Evolutionary conservation across 1,140 invertebrate species (phyloP).

Genomic region (Anastrepha obliqua): DNA sequence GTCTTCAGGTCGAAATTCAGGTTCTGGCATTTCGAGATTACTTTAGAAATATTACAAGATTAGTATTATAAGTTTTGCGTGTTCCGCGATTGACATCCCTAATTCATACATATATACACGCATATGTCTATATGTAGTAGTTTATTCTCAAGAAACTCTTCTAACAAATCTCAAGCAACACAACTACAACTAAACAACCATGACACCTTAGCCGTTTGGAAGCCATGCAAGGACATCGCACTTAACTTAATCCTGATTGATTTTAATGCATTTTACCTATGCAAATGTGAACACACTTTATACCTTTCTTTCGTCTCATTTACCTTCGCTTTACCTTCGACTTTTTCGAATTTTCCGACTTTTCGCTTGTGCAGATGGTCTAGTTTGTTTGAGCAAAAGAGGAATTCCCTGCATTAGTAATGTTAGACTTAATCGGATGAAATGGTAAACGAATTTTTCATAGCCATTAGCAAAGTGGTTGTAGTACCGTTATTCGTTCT

Average conservation of each 20-base stretch:
- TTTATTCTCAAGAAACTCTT: too few species aligned
- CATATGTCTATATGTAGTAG: too few species aligned
- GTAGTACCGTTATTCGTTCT: not conserved
- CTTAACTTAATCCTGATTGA: slow-evolving; percentile 53
- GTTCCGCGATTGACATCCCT: too few species aligned
- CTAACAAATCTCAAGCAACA: not conserved
- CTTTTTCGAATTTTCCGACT: slow-evolving; percentile 11
- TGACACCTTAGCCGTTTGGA: slow-evolving; percentile 12
- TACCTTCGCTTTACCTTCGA: not conserved
- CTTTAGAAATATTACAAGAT: too few species aligned
- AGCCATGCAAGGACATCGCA: slow-evolving; percentile 46
- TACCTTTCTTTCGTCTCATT: slow-evolving; percentile 15
- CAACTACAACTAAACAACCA: not conserved
- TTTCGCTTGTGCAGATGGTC: not conserved
- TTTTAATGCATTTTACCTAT: slow-evolving; percentile 49
- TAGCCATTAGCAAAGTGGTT: slow-evolving; percentile 36
- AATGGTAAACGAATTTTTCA: slow-evolving; percentile 51
- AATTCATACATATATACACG: too few species aligned
- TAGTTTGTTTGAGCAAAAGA: not conserved
- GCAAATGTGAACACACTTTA: slow-evolving; percentile 45
- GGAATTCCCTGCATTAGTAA: slow-evolving; percentile 32
- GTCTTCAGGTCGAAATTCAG: too few species aligned
- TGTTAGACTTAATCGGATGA: slow-evolving; percentile 50
- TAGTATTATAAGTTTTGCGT: too few species aligned
- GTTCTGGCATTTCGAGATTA: too few species aligned